Evolutionary conservation across 2,888 invertebrate genomes (phyloP), one percentile per base, ranked within the genome.

Genomic region (Allophyes oxyacanthae): DNA sequence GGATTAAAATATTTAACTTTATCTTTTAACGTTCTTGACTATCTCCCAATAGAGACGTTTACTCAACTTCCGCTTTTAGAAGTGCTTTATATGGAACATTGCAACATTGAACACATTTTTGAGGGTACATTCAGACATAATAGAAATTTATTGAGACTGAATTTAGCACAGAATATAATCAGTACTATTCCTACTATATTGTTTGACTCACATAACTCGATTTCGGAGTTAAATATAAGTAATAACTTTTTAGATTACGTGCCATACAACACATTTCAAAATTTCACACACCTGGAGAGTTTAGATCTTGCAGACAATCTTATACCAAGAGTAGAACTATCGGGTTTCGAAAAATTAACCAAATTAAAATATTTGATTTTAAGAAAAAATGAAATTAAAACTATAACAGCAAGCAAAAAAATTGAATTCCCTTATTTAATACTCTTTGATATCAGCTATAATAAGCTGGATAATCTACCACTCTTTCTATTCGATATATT

Each of bases 11-110:
- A 96, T 26, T 91, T 98, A 53, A 95, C 95, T 72, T 89, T 97
- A 40, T 97, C 97, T 3, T 95, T 95, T 73, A 98, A 98, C 85
- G 97, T 98, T 83, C 96, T 98, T 64, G 96, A 96, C 72, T 95
- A 95, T 78, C 95, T 97, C 61, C 96, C 96, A 64, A 93, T 95
- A 2, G 95, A 96, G 54, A 96, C 97, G 25, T 95, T 98, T 71
- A 95, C 96, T 72, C 96, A 97, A 43, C 90, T 98, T 61, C 97
- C 97, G 7, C 96, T 97, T 1, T 91, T 98, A 74, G 97, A 97
- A 85, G 95, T 96, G 36, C 93, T 98, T 63, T 93, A 95, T 48
- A 94, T 97, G 79, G 96, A 96, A 75, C 95, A 96, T 77, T 96
- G 97, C 70, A 95, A 96, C 58, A 95, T 98, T 63, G 93, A 95